Percentiles rank a stretch among this genome's conserved stretches.
These are phyloP conservation scores for Elephantulus edwardii DNA, from an alignment of 2,113 vertebrate species.

Conservation along the genomic window DNA sequence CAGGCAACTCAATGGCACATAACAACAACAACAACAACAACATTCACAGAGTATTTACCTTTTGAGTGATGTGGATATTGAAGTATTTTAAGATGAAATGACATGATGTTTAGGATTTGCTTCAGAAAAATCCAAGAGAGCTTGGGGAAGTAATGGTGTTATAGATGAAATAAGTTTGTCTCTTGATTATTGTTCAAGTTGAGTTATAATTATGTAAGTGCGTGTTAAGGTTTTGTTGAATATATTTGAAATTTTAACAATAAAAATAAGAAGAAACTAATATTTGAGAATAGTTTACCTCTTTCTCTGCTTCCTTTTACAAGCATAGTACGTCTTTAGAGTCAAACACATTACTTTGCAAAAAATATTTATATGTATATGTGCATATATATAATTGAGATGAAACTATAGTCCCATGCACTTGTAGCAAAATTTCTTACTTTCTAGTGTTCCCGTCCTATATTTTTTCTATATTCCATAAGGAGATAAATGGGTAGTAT, in stretches of 20 bases:
- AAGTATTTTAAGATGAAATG: conserved; percentile 3
- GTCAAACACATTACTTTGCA: neutral
- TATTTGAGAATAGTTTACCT: neutral
- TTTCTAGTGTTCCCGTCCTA: neutral
- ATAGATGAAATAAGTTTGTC: neutral
- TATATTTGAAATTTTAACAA: neutral
- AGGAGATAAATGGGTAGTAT: conserved; percentile 77
- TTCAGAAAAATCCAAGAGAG: neutral
- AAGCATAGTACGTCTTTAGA: neutral
- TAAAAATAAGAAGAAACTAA: neutral
- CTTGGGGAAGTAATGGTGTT: neutral
- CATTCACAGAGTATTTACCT: neutral
- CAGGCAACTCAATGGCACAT: too few relatives aligned
- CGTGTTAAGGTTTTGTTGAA: neutral
- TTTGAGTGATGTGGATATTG: neutral
- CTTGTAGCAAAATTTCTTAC: conserved; percentile 31
- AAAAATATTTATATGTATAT: too few relatives aligned
- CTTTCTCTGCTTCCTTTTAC: neutral
- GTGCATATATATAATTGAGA: neutral
- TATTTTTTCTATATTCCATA: conserved; percentile 58
- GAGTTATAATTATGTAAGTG: neutral
- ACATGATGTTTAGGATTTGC: neutral
- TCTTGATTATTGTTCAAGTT: neutral
- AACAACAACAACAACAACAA: too few relatives aligned
- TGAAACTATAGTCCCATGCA: neutral